phyloP scores from a whole-genome alignment of 2,888 invertebrate genomes.

The Synergus japonicus region DNA sequence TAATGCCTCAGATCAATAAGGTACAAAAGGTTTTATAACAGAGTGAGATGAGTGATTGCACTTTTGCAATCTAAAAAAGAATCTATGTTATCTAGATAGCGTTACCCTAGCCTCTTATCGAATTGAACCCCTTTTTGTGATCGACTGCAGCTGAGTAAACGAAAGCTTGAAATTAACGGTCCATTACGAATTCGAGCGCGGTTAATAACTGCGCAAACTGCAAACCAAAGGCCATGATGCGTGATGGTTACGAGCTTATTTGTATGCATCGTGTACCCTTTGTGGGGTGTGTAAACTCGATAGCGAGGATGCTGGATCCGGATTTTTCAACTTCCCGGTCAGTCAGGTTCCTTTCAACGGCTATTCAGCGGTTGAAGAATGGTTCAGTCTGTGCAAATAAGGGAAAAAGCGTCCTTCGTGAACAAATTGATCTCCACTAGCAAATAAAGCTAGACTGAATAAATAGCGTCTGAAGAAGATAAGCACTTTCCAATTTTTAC shows the following conservation, averaged over 20 bases:
- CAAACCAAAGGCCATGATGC: conserved; percentile 44
- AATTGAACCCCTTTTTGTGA: conserved; percentile 28
- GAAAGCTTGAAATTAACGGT: conserved; percentile 70
- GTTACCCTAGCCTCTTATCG: background rate
- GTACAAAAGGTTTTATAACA: background rate
- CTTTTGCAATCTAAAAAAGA: background rate
- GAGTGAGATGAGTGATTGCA: conserved; percentile 12
- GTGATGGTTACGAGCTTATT: conserved; percentile 25
- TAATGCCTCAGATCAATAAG: background rate
- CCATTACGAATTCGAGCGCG: conserved; percentile 71
- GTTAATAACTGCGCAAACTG: conserved; percentile 55
- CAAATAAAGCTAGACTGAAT: conserved; percentile 15
- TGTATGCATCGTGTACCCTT: conserved; percentile 26
- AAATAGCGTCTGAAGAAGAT: no score
- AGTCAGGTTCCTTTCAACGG: conserved; percentile 38
- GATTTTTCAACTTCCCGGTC: conserved; percentile 25
- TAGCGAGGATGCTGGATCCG: conserved; percentile 12
- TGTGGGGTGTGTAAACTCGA: conserved; percentile 27
- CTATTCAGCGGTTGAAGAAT: conserved; percentile 34
- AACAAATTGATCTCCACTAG: conserved; percentile 21
- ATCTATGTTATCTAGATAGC: background rate
- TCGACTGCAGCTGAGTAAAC: conserved; percentile 71
- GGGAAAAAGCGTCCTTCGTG: background rate
- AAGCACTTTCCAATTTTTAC: no score
- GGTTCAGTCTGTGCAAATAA: conserved; percentile 19